Percentiles rank a stretch among this genome's conserved stretches.
Evolutionary conservation across 2,113 vertebrate genomes (phyloP).

Genomic region (Seriola rivoliana): DNA sequence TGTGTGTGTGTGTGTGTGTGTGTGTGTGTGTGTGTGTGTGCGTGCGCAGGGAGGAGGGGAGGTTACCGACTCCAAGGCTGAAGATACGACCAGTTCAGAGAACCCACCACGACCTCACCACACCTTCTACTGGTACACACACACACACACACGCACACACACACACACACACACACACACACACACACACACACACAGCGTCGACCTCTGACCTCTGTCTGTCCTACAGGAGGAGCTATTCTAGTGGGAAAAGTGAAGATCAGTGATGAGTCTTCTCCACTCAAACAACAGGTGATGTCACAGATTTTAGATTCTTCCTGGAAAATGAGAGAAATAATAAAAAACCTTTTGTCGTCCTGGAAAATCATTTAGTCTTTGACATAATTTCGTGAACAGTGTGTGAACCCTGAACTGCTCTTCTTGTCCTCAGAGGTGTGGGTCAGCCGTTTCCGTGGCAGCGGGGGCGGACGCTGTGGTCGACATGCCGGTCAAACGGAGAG

Average conservation of each 20-base stretch:
- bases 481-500: background rate
- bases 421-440: conserved; percentile 33
- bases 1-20: conserved; percentile 6
- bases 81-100: conserved; percentile 67
- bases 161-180: conserved; percentile 13
- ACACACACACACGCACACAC: background rate
- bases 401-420: no score
- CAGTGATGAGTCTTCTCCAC: background rate
- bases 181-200: conserved; percentile 3
- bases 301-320: background rate
- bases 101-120: conserved; percentile 75
- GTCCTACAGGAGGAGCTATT: conserved; percentile 66
- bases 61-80: conserved; percentile 66
- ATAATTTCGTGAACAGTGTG: no score
- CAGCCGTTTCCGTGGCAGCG: conserved; percentile 6
- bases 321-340: no score
- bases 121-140: conserved; percentile 68
- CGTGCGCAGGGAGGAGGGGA: conserved; percentile 59
- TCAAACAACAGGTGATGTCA: conserved; percentile 25
- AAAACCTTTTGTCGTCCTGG: no score
- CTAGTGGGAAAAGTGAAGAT: conserved; percentile 56
- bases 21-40: conserved; percentile 10
- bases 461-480: background rate
- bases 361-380: no score
- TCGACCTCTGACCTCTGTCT: conserved; percentile 11